Evolutionary conservation across 2,113 vertebrate genomes (phyloP).

Genomic region (Planiliza haematocheilus): DNA sequence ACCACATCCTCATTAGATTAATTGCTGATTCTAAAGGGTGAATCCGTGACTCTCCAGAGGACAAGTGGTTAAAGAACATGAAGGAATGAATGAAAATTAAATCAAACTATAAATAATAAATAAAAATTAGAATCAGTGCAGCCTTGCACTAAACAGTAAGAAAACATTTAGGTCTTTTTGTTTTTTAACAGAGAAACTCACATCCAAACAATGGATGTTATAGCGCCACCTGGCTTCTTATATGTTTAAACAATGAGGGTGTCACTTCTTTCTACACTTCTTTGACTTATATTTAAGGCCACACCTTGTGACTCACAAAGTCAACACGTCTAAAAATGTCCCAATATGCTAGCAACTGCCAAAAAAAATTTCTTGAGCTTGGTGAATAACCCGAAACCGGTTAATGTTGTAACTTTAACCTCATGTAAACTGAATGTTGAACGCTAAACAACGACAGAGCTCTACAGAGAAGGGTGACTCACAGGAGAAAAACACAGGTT

Average conservation of each 20-base stretch:
- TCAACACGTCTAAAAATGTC: background rate
- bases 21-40: too few species aligned
- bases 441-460: too few species aligned
- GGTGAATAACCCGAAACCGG: background rate
- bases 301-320: background rate
- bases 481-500: background rate
- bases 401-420: background rate
- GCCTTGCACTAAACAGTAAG: background rate
- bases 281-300: background rate
- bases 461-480: background rate
- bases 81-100: too few species aligned
- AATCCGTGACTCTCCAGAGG: too few species aligned
- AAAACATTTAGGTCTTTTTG: background rate
- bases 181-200: too few species aligned
- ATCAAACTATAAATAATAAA: background rate
- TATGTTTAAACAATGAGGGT: background rate
- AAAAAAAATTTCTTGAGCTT: background rate
- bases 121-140: background rate
- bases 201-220: background rate
- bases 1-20: too few species aligned
- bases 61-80: too few species aligned
- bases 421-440: background rate
- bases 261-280: background rate
- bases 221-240: conserved; percentile 33
- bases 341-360: background rate